Conservation (phyloP, 1,140 invertebrate genomes). For the Stegodyphus mimosarum region DNA sequence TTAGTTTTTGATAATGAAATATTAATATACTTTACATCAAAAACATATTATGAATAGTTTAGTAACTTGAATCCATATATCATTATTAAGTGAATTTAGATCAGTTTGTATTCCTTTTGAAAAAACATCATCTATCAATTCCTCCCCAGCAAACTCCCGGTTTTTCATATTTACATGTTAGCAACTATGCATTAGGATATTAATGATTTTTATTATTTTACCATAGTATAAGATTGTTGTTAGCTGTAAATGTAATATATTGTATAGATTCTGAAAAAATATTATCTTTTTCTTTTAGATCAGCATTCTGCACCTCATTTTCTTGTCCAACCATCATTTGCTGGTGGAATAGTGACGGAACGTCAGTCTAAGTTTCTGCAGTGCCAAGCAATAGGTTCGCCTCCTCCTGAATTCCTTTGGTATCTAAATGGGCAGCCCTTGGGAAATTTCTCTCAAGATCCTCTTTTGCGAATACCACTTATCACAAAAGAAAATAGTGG, state of each 20-base stretch:
- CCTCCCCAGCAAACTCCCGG: background rate
- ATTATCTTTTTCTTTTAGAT: slow-evolving; percentile 38
- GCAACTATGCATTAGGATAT: background rate
- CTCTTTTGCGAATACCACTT: slow-evolving; percentile 33
- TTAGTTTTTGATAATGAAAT: no score
- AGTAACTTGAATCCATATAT: background rate
- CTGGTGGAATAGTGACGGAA: slow-evolving; percentile 55
- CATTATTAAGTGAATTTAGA: background rate
- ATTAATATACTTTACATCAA: no score
- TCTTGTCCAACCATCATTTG: slow-evolving; percentile 59
- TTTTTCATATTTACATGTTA: background rate
- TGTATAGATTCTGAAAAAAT: background rate
- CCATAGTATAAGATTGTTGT: background rate
- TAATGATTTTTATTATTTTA: background rate
- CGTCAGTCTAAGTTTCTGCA: slow-evolving; percentile 65
- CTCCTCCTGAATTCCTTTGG: slow-evolving; percentile 68
- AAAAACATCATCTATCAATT: background rate
- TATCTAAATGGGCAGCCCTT: slow-evolving; percentile 68
- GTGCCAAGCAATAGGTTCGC: slow-evolving; percentile 68
- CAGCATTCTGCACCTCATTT: slow-evolving; percentile 59
- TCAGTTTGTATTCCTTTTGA: background rate
- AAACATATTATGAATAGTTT: background rate
- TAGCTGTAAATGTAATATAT: background rate
- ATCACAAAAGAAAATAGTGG: slow-evolving; percentile 80
- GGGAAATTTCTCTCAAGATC: slow-evolving; percentile 58